Percentiles rank a stretch among this genome's conserved stretches.
Conservation (phyloP, 2,113 vertebrate species). For the Siniperca chuatsi region DNA sequence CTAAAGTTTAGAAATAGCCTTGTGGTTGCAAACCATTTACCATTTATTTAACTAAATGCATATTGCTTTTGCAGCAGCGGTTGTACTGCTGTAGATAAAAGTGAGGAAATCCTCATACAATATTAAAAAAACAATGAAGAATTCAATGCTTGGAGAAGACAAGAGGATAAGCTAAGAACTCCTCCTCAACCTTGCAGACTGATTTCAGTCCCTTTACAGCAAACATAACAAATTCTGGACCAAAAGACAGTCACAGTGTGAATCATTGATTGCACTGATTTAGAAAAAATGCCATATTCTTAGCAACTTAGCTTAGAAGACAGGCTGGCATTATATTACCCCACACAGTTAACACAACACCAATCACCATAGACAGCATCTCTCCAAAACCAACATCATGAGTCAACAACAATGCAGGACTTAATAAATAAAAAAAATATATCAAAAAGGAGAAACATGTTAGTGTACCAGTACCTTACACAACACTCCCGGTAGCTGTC, state of each 20-base stretch:
- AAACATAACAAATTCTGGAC: background rate
- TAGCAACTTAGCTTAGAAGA: background rate
- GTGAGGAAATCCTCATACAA: background rate
- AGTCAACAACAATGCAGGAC: background rate
- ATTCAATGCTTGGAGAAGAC: background rate
- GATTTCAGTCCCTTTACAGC: background rate
- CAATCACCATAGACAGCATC: background rate
- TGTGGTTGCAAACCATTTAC: background rate
- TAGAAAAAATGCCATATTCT: background rate
- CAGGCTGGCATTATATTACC: background rate
- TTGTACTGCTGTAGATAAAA: background rate
- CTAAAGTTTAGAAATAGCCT: background rate
- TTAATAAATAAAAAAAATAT: background rate
- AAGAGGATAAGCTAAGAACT: background rate
- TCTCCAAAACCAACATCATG: background rate
- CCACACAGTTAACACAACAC: background rate
- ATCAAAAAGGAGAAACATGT: background rate
- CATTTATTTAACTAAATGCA: background rate
- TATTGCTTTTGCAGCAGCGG: background rate
- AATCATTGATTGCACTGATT: background rate
- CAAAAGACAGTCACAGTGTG: background rate
- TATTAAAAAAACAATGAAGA: background rate
- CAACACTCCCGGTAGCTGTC: background rate
- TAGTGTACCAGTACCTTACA: constrained; percentile 10
- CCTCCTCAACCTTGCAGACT: background rate